Evolutionary conservation across 2,113 vertebrate species (phyloP).

Genomic region (Malurus melanocephalus): DNA sequence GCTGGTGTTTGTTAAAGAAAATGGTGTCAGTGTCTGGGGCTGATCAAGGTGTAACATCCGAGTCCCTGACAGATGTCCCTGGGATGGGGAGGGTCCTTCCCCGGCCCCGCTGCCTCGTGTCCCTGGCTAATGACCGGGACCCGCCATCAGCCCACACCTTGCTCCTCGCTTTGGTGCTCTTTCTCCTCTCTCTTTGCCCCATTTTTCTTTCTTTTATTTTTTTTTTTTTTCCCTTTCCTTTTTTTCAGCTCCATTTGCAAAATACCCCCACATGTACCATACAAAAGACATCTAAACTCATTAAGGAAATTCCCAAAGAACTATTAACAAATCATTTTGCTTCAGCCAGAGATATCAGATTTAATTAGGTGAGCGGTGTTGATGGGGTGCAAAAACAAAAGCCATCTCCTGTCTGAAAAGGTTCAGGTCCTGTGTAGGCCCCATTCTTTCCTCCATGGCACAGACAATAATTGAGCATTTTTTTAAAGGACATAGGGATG

Average conservation of each 20-base stretch:
- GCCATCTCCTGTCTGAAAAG: constrained; percentile 88
- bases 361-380: constrained; percentile 96
- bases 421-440: constrained; percentile 86
- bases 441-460: constrained; percentile 77
- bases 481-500: constrained; percentile 71
- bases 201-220: not conserved
- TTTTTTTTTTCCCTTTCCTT: not conserved
- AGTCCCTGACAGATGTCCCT: constrained; percentile 71
- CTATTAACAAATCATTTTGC: constrained; percentile 90
- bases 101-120: constrained; percentile 60
- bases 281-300: constrained; percentile 96
- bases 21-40: constrained; percentile 73
- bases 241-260: constrained; percentile 77
- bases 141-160: constrained; percentile 77
- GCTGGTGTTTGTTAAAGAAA: constrained; percentile 88
- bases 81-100: constrained; percentile 68
- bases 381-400: constrained; percentile 95
- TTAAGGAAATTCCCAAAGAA: constrained; percentile 95
- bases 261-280: constrained; percentile 77
- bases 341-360: constrained; percentile 89
- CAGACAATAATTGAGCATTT: constrained; percentile 90
- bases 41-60: constrained; percentile 86
- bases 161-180: constrained; percentile 54
- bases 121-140: constrained; percentile 79
- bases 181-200: constrained; percentile 67